Base-by-base conservation (phyloP, 2,113 vertebrate species). In the Etia nguti region DNA sequence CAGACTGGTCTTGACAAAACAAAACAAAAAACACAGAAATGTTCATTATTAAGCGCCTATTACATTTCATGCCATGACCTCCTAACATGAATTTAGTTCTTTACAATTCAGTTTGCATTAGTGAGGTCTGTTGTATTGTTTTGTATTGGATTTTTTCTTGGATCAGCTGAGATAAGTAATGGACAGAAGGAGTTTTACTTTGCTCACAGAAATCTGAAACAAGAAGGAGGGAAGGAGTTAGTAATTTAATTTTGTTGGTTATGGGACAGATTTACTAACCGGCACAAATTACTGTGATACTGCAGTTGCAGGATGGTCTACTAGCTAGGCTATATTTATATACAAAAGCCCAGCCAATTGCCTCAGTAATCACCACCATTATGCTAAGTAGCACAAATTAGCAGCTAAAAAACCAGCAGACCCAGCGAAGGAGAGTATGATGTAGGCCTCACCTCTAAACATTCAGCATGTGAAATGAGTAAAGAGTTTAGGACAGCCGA, bases 81-180 rank as follows among this genome's bases (percentile, higher is more conserved):
- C n/a, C 3, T 43, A 70, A 43, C 12, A 46, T 16, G 8, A 26
- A 46, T 43, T 70, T 43, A 62, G 0, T 0, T 65, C 0, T 36
- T 31, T 38, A 62, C 31, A 38, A 65, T 34, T n/a, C 60, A 6
- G 62, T 68, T 41, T 68, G n/a, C 62, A 41, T 8, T 43, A 70
- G 62, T 41, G 10, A 11, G 10, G 10, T 43, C 62, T 68, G 4
- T 43, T 70, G 34, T 5, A 13, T 68, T 41, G 36, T 3, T 22
- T 0, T 60, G 31, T 12, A 12, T 65, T 65, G 60, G 12, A 65
- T n/a, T 4, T 65, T 36, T 20, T 65, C 0, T 65, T 73, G 22
- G 68, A 46, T 46, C 68, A 26, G 22, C 68, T 26, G 13, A 13
- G 41, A 46, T 68, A 41, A 41, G 62, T 68, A 41, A 22, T 73